Base-by-base conservation (phyloP, 2,113 vertebrate genomes). In the Gracilinanus agilis region DNA sequence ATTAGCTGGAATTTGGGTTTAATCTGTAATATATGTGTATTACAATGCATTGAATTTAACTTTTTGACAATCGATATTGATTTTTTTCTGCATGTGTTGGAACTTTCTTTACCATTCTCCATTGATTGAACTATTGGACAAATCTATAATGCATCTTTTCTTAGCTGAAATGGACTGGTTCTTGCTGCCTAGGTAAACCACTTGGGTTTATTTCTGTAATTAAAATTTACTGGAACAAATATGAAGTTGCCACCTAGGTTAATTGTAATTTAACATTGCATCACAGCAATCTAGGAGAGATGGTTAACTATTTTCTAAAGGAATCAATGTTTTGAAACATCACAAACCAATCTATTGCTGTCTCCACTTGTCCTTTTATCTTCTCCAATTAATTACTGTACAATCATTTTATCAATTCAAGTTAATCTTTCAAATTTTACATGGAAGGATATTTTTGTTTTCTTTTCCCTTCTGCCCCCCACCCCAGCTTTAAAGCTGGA, bases 251-350 rank as follows among this genome's bases (percentile, higher is more conserved):
- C 56, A 1, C 49, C 9, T 9, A 19, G 92, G 11, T 54, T 91
- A 90, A 96, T 54, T 53, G 8, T 27, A 53, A 29, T 53, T n/a
- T 54, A 83, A 89, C 9, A 93, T 44, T 4, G 55, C 25, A 93
- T 55, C 9, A 49, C 5, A 44, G n/a, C 13, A 55, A 89, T 27
- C 0, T n/a, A 54, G 0, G 67, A 12, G 8, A 24, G 9, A 67
- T 24, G 94, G 61, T 83, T 93, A 91, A 44, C 61, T 92, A 91
- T 24, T 94, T 96, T 90, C 34, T 34, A 88, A 0, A 40, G 88
- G 25, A 55, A 61, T 56, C 90, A 44, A 27, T 95, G 27, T 6
- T 16, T 94, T 90, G 92, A 89, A 93, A 10, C 12, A 96, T 44
- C 49, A 93, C 55, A 12, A 88, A 0, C 21, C 9, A 88, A 24